These are phyloP conservation scores for Sicus ferrugineus DNA, from an alignment of 2,888 invertebrate genomes.

Conservation along the genomic window DNA sequence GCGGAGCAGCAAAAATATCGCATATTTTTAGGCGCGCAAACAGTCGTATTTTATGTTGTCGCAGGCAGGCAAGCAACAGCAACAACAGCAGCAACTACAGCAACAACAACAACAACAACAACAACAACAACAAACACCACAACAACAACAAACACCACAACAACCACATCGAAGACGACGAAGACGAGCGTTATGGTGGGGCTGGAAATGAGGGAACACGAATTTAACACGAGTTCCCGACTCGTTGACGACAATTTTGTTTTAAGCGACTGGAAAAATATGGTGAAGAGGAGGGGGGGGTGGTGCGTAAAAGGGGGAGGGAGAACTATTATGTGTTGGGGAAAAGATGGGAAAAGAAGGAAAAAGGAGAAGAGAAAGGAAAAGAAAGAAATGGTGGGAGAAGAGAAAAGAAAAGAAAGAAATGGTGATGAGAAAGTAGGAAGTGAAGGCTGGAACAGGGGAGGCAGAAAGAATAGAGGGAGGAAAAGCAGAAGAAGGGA, in stretches of 20 bases:
- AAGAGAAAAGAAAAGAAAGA: not conserved
- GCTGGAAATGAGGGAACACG: not conserved
- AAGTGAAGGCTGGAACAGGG: not conserved
- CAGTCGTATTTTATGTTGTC: not conserved
- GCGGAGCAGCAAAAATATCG: not conserved
- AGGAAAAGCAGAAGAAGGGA: not conserved
- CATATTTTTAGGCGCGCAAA: not conserved
- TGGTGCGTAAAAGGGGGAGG: too few species aligned
- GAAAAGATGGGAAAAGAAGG: not conserved
- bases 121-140: too few species aligned
- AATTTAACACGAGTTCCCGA: constrained; percentile 17
- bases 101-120: too few species aligned
- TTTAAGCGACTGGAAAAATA: not conserved
- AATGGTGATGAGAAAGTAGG: not conserved
- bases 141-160: too few species aligned
- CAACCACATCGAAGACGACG: too few species aligned
- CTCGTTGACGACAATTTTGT: constrained; percentile 22
- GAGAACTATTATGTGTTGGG: too few species aligned
- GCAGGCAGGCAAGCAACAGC: not conserved
- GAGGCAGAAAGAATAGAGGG: not conserved
- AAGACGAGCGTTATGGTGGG: not conserved
- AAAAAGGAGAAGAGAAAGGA: too few species aligned
- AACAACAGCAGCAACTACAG: too few species aligned
- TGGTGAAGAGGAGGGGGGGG: not conserved
- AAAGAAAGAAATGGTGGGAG: too few species aligned